Base-by-base conservation (phyloP, 2,888 invertebrate genomes). In the Yponomeuta sedellus region DNA sequence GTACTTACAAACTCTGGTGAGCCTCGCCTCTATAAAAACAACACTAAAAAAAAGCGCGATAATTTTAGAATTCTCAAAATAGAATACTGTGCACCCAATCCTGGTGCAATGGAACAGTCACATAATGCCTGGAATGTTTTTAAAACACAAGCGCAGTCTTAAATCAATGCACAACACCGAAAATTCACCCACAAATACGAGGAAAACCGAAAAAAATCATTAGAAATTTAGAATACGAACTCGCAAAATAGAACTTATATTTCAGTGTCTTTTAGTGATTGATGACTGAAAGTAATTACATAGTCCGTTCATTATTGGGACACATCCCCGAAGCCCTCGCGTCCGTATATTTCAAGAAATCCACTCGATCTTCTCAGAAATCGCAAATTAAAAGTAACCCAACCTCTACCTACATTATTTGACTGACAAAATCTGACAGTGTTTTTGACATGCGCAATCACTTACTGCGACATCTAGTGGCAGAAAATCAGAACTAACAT, bases 361-460 rank as follows among this genome's bases (percentile, higher is more conserved):
- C 83, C 80, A 80, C 83, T 79, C 79, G 82, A 77, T 61, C 61
- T 85, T 84, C 82, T 74, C 81, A 77, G 76, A 81, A 82, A 82
- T 82, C 84, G 82, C 85, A 81, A 88, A 88, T 84, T 86, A 85
- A 86, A 88, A 85, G 82, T 85, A 83, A 80, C 78, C 80, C 76
- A 76, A 85, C 88, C 88, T 88, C 87, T 87, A 34, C 34, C 34
- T 34, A 34, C 34, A 4, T 34, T 34, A 34, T 34, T 34, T 78
- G 77, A 63, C 63, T 58, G 58, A 59, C 59, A 59, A 63, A 63
- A 61, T 20, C 57, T 56, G 57, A 56, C 56, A 57, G 56, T 84
- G 83, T 76, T 86, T 86, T 85, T 88, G 90, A 89, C 90, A 90
- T 90, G 90, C 90, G 90, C 86, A 86, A 20, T 61, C 34, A 75